Base-by-base conservation (phyloP, 2,888 invertebrate species). In the Dicyrtoma fusca region DNA sequence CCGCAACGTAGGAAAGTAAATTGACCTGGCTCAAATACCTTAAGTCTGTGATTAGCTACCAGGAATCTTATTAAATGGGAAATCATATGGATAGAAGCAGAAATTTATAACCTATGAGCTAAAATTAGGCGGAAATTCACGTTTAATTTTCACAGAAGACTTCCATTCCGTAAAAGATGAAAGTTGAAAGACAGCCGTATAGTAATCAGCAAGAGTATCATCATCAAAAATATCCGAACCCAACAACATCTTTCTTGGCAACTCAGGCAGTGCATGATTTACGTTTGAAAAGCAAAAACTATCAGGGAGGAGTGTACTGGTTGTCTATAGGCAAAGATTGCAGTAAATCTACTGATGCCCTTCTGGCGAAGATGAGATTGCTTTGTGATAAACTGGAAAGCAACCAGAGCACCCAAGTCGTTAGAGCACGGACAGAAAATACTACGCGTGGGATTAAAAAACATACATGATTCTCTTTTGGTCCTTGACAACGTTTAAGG, bases 401-500 rank as follows among this genome's bases (percentile, higher is more conserved):
- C 74, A 64, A 34, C 74, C 1, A 69, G 75, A 42, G 74, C 76
- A n/a, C 78, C 78, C 1, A 77, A 76, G 42, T 75, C 77, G 19
- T 70, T 79, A 14, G 79, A 79, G 25, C 79, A 79, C 65, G 79
- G 78, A 14, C 74, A 75, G 2, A 78, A 78, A 61, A 55, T 78
- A 14, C 57, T 78, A 13, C 47, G 73, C 14, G 72, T 69, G 4
- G 77, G 76, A 11, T 79, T 78, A 53, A 57, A 72, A 17, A 71
- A 68, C 8, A 70, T 73, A 44, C 59, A 76, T 1, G 66, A 74
- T 53, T 61, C 76, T 0, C 73, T 79, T n/a, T 65, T 79, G 72
- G 79, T 92, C 73, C 83, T 92, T 25, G 91, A 92, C 81, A 90
- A 91, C 82, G 89, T 91, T 8, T 88, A 87, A 77, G 85, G 87